Conservation (phyloP, 2,888 invertebrate species). For the Caenorhabditis virilis region DNA sequence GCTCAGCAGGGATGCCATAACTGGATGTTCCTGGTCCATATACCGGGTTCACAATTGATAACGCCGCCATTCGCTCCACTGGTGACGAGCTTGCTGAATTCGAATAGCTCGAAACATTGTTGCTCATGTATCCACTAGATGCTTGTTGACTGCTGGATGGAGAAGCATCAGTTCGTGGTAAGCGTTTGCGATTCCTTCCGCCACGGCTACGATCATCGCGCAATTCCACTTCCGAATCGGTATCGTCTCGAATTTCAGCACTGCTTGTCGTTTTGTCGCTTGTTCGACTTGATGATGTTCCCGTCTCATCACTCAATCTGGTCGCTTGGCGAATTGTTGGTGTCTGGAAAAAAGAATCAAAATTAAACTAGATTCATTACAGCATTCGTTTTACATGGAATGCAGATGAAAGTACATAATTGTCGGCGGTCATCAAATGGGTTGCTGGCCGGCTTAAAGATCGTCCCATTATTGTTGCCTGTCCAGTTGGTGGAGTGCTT, state of each 20-base stretch:
- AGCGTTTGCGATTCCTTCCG: conserved; percentile 32
- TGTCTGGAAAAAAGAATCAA: conserved; percentile 13
- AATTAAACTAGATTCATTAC: conserved; percentile 1
- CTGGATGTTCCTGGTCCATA: conserved; percentile 40
- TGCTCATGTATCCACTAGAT: conserved; percentile 65
- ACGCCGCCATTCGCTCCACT: conserved; percentile 43
- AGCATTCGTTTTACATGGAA: conserved; percentile 15
- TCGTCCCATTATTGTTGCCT: conserved; percentile 45
- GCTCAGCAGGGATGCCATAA: conserved; percentile 26
- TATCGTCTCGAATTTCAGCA: conserved; percentile 44
- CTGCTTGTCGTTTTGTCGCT: conserved; percentile 45
- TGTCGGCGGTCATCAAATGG: conserved; percentile 58
- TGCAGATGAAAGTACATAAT: conserved; percentile 60
- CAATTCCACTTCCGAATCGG: conserved; percentile 45
- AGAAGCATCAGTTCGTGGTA: conserved; percentile 25
- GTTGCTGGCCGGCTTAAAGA: conserved; percentile 42
- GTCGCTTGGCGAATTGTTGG: conserved; percentile 28
- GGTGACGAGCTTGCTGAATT: conserved; percentile 54
- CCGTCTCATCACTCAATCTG: conserved; percentile 44
- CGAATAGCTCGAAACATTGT: conserved; percentile 51
- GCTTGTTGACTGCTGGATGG: conserved; percentile 46
- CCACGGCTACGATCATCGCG: conserved; percentile 28
- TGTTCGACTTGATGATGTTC: conserved; percentile 42
- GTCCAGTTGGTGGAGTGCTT: conserved; percentile 51
- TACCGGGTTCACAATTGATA: conserved; percentile 51